These are phyloP conservation scores for Candoia aspera DNA, from an alignment of 2,113 vertebrate species.

Conservation along the genomic window DNA sequence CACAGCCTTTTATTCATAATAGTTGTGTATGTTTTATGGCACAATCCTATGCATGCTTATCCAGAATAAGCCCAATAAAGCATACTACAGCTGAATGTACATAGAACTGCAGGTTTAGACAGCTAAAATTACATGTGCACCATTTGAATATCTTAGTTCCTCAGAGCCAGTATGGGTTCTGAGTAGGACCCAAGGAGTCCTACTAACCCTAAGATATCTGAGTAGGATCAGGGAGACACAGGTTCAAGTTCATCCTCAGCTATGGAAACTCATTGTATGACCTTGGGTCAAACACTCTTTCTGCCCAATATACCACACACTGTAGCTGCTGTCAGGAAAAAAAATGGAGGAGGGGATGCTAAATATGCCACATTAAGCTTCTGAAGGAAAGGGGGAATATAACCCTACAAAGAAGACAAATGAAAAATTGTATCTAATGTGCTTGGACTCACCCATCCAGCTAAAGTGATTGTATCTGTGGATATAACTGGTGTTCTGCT, in stretches of 20 bases:
- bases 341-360: neutral
- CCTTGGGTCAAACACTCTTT: neutral
- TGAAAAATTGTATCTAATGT: neutral
- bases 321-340: neutral
- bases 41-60: neutral
- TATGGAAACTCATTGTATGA: neutral
- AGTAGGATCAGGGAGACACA: neutral
- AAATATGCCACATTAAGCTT: neutral
- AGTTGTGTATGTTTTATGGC: neutral
- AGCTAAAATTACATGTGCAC: neutral
- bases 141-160: neutral
- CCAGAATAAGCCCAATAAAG: neutral
- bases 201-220: neutral
- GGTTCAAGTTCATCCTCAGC: neutral
- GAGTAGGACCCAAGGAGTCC: no score
- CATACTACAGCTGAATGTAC: neutral
- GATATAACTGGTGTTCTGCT: neutral
- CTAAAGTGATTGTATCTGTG: neutral
- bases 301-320: neutral
- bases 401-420: neutral
- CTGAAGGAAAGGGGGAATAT: neutral
- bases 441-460: neutral
- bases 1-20: neutral
- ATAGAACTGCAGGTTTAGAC: neutral
- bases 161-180: neutral